Evolutionary conservation across 2,888 invertebrate species (phyloP), one percentile per base, ranked within the genome.

Genomic region (Drosophila histrio): DNA sequence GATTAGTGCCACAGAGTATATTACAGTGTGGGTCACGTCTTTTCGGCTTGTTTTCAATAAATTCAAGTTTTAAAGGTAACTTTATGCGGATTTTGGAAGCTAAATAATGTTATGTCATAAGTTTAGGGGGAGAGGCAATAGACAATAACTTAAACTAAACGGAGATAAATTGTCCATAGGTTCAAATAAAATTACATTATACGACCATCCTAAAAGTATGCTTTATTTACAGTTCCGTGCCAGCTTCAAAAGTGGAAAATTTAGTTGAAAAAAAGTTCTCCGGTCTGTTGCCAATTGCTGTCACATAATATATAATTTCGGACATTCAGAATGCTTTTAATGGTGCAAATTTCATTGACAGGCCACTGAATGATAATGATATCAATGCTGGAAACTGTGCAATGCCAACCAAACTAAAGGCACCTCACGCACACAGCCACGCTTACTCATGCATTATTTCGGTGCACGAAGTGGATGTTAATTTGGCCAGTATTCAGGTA

Each of bases 401-500:
- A 11, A n/a, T 19, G 30, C 28, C 22, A 9, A 24, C 32, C 17
- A 8, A 54, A 54, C 36, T 54, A 21, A n/a, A 24, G 28, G 11
- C 21, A 13, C 8, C 21, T 13, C 22, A 38, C 38, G 34, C 39
- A 43, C 49, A 30, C 17, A 41, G 28, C 6, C 34, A 26, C 19
- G 8, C 3, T 11, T 21, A 2, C 34, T 17, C n/a, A 13, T 32
- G 22, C 13, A 58, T 47, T 39, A 38, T 59, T 43, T 11, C 36
- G 34, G 44, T 43, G 30, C 21, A 44, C 36, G 36, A 38, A 47
- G 26, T 58, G 8, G 59, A 24, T 66, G 62, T 46, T 44, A 66
- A 61, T 65, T 26, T 32, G 56, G 34, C 19, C 26, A 21, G 21
- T 44, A 54, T 61, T 46, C 30, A 52, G 36, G 67, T n/a, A 43